These are phyloP conservation scores for Aphidius colemani DNA, from an alignment of 2,888 invertebrate species.

Conservation along the genomic window DNA sequence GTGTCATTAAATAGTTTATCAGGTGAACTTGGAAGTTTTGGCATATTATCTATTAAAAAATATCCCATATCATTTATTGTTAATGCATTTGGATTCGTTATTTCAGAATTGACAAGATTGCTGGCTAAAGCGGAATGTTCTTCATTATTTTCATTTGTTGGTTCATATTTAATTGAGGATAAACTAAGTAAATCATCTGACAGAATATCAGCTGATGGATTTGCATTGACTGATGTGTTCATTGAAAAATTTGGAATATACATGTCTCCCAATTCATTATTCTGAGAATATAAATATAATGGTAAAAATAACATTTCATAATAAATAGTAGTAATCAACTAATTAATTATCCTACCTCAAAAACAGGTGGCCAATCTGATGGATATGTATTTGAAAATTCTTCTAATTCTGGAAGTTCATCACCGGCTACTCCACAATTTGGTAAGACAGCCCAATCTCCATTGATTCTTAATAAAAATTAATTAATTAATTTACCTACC, in stretches of 20 bases:
- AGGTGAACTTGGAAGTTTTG: slow-evolving; percentile 8
- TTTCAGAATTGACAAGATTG: too few relatives aligned
- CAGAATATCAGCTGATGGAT: slow-evolving; percentile 44
- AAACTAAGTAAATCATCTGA: slow-evolving; percentile 36
- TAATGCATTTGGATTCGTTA: neutral
- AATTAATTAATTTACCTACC: neutral
- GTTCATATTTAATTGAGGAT: slow-evolving; percentile 32
- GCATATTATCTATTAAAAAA: neutral
- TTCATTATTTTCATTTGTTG: neutral
- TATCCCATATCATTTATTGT: neutral
- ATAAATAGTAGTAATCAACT: slow-evolving; percentile 17
- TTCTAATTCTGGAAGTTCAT: slow-evolving; percentile 63
- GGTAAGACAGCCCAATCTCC: slow-evolving; percentile 60
- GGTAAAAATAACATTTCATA: neutral
- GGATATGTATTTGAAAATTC: slow-evolving; percentile 34
- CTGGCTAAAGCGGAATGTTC: neutral
- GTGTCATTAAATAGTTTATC: neutral
- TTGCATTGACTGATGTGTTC: slow-evolving; percentile 35
- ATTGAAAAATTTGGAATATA: slow-evolving; percentile 22
- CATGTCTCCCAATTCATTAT: slow-evolving; percentile 33
- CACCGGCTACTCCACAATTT: slow-evolving; percentile 54
- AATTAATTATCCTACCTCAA: slow-evolving; percentile 42
- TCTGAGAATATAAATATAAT: too few relatives aligned
- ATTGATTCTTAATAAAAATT: slow-evolving; percentile 42
- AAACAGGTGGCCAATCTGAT: slow-evolving; percentile 60